Evolutionary conservation across 1,140 invertebrate genomes (phyloP).

Genomic region (Venustaconcha ellipsiformis): DNA sequence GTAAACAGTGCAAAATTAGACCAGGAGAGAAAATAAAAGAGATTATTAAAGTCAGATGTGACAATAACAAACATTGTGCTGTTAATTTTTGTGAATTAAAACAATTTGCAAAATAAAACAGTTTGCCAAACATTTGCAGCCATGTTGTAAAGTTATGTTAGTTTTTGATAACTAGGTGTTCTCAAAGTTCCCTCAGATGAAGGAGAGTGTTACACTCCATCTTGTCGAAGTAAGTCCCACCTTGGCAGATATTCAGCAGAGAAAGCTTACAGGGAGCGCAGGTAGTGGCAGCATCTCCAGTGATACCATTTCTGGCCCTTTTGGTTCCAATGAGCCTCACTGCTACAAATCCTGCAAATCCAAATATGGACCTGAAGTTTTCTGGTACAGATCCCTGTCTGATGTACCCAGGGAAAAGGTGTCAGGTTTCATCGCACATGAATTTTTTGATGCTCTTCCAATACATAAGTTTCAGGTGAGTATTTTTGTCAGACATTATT

Average conservation of each 20-base stretch:
- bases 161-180: constrained; percentile 60
- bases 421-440: constrained; percentile 92
- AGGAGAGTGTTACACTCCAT: constrained; percentile 79
- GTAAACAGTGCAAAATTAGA: neutral
- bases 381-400: constrained; percentile 86
- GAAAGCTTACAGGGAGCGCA: constrained; percentile 77
- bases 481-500: neutral
- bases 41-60: neutral
- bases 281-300: neutral
- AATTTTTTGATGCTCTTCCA: constrained; percentile 99
- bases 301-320: constrained; percentile 34
- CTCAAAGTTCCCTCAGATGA: constrained; percentile 67
- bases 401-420: constrained; percentile 83
- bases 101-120: too few species aligned
- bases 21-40: neutral
- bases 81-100: neutral
- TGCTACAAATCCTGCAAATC: constrained; percentile 52
- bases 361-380: constrained; percentile 79
- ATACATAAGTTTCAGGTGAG: constrained; percentile 93
- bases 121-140: too few species aligned
- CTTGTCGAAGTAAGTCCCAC: constrained; percentile 92
- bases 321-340: constrained; percentile 21
- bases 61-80: neutral
- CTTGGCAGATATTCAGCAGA: constrained; percentile 82
- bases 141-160: too few species aligned